These are phyloP conservation scores for Margaritifera margaritifera DNA, from an alignment of 2,888 invertebrate species.

Conservation along the genomic window DNA sequence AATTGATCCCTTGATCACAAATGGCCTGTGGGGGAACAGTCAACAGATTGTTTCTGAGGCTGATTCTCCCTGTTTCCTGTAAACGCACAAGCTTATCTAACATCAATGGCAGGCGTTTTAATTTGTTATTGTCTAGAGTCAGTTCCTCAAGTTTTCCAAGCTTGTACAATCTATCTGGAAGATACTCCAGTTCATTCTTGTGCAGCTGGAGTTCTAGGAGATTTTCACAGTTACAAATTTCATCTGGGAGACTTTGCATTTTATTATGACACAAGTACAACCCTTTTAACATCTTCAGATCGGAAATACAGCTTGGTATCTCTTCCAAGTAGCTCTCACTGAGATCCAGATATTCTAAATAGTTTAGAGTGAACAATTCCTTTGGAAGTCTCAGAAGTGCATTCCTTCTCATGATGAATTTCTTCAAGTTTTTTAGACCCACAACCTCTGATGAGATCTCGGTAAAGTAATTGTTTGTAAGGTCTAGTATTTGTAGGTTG, in stretches of 20 bases:
- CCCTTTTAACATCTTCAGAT: conserved; percentile 46
- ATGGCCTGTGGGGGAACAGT: conserved; percentile 58
- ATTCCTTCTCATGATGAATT: conserved; percentile 59
- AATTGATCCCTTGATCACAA: conserved; percentile 54
- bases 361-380: conserved; percentile 54
- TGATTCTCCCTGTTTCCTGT: conserved; percentile 44
- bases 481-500: conserved; percentile 52
- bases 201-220: conserved; percentile 42
- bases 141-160: conserved; percentile 52
- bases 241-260: conserved; percentile 43
- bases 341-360: conserved; percentile 56
- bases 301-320: conserved; percentile 45
- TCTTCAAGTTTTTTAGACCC: conserved; percentile 51
- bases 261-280: conserved; percentile 55
- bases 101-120: conserved; percentile 54
- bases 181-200: conserved; percentile 39
- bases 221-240: conserved; percentile 46
- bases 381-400: conserved; percentile 59
- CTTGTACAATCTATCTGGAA: conserved; percentile 55
- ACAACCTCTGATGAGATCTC: conserved; percentile 57
- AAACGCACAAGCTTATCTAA: conserved; percentile 56
- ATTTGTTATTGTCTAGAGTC: conserved; percentile 49
- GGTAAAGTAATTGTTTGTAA: conserved; percentile 64
- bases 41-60: conserved; percentile 52
- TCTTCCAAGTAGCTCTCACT: conserved; percentile 62